These are phyloP conservation scores for Chlorops oryzae DNA, from an alignment of 1,140 invertebrate species.

Conservation along the genomic window DNA sequence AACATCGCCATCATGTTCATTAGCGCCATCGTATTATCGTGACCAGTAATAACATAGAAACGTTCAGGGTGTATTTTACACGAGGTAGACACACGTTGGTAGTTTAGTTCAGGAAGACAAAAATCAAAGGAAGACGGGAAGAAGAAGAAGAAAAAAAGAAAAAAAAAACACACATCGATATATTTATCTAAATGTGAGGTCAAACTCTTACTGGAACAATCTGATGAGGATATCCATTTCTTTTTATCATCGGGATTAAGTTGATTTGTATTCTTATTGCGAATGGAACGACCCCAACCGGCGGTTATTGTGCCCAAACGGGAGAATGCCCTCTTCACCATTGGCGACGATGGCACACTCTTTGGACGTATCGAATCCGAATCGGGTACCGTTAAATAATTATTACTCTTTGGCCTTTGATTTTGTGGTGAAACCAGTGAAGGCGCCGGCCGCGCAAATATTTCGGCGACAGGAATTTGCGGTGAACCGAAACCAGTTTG, in stretches of 20 bases:
- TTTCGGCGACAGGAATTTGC: constrained; percentile 82
- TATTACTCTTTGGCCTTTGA: constrained; percentile 78
- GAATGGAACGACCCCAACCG: constrained; percentile 79
- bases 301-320: constrained; percentile 81
- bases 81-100: constrained; percentile 20
- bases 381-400: constrained; percentile 78
- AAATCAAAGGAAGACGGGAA: constrained; percentile 18
- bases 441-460: constrained; percentile 76
- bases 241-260: constrained; percentile 79
- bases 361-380: constrained; percentile 67
- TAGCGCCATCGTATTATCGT: too few species aligned
- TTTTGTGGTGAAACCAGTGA: constrained; percentile 72
- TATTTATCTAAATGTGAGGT: constrained; percentile 39
- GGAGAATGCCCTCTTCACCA: constrained; percentile 87
- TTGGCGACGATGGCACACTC: constrained; percentile 89
- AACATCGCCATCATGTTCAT: too few species aligned
- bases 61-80: not conserved
- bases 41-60: too few species aligned
- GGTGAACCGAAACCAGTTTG: constrained; percentile 89
- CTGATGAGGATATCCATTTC: constrained; percentile 85
- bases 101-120: constrained; percentile 21
- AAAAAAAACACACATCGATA: constrained; percentile 45
- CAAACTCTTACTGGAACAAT: constrained; percentile 73
- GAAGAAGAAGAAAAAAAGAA: constrained; percentile 12
- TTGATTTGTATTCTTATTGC: constrained; percentile 64